A percentile compares a stretch with the other conserved stretches of the same genome.
These are phyloP conservation scores for Fopius arisanus DNA, from an alignment of 1,140 invertebrate genomes.

Conservation along the genomic window DNA sequence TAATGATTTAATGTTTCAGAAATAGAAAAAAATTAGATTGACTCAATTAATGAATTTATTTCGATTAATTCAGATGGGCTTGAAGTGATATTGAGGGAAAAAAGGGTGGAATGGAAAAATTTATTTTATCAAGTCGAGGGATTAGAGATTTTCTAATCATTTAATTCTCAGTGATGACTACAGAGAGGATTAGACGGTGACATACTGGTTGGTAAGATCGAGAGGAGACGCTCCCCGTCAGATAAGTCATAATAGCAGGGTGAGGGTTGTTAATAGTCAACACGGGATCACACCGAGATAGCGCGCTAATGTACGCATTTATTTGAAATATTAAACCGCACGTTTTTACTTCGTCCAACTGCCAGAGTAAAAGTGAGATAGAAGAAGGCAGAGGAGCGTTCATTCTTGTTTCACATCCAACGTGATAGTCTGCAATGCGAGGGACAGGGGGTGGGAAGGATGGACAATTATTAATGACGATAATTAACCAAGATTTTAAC, in stretches of 20 bases:
- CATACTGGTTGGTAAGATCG: not conserved
- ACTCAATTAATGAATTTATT: no score
- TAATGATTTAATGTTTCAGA: no score
- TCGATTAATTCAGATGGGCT: no score
- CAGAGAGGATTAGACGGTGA: not conserved
- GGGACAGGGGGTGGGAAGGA: conserved; percentile 25
- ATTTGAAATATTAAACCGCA: conserved; percentile 62
- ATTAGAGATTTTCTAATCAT: no score
- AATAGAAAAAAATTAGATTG: no score
- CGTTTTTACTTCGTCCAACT: conserved; percentile 16
- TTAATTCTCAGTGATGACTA: no score
- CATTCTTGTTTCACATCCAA: conserved; percentile 1
- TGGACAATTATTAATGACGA: conserved; percentile 60
- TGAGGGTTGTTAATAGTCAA: conserved; percentile 60
- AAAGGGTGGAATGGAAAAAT: no score
- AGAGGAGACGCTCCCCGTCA: conserved; percentile 37
- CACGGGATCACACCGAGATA: conserved; percentile 58
- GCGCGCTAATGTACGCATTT: conserved; percentile 62
- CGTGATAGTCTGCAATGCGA: not conserved
- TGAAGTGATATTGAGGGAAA: no score
- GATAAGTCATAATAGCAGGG: conserved; percentile 60
- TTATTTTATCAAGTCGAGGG: no score
- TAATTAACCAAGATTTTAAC: conserved; percentile 61
- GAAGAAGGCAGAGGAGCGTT: conserved; percentile 3
- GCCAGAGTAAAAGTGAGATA: not conserved